Evolutionary conservation across 2,113 vertebrate genomes (phyloP).

Genomic region (Muntiacus reevesi): DNA sequence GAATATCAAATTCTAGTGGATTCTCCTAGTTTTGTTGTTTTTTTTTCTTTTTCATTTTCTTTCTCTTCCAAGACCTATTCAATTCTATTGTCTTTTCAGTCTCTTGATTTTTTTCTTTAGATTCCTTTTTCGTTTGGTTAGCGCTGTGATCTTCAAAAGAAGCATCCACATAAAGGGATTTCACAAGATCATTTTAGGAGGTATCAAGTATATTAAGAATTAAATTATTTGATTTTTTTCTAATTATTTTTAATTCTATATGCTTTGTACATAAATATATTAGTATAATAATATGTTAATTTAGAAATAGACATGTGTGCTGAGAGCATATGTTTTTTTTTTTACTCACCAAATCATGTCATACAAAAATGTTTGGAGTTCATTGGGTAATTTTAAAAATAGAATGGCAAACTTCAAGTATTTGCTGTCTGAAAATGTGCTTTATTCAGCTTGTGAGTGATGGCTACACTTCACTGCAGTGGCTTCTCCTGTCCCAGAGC

Average conservation of each 20-base stretch:
- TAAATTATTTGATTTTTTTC: not conserved
- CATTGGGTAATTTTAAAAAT: not conserved
- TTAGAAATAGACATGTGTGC: not conserved
- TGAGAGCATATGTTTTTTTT: not conserved
- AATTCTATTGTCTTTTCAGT: not conserved
- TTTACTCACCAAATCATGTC: not conserved
- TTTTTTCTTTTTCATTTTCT: not conserved
- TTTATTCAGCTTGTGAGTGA: not conserved
- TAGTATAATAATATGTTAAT: not conserved
- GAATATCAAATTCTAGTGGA: not conserved
- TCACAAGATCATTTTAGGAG: not conserved
- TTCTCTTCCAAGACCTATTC: not conserved
- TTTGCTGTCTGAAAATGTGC: not conserved
- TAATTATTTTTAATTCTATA: not conserved
- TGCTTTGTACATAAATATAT: not conserved
- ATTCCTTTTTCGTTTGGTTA: not conserved
- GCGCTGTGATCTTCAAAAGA: not conserved
- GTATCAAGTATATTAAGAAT: not conserved
- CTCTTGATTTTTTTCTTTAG: not conserved
- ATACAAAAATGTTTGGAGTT: not conserved
- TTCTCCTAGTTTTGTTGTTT: not conserved
- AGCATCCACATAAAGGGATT: not conserved
- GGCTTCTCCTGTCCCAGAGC: not conserved
- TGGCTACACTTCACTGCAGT: not conserved
- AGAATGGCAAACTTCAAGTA: not conserved